phyloP scores from a whole-genome alignment of 2,113 vertebrate genomes.

The Manacus vitellinus region DNA sequence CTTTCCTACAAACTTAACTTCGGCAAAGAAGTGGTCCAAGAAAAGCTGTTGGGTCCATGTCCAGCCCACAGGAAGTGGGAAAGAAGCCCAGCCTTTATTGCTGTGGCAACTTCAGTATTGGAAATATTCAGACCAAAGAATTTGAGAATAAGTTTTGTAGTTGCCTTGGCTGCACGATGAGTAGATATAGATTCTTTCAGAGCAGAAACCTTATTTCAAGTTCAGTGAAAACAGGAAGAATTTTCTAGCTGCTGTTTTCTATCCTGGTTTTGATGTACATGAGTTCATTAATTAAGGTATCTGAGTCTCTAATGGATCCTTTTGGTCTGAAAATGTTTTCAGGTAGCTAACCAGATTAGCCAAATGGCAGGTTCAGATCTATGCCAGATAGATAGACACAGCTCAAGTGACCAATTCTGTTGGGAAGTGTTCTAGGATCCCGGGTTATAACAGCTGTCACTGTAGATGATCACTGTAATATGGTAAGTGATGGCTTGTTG shows the following conservation, averaged over 20 bases:
- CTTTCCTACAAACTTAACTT: not conserved
- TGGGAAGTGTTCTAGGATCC: not conserved
- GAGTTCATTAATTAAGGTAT: not conserved
- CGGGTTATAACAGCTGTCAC: not conserved
- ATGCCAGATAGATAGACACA: not conserved
- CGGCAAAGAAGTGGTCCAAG: conserved; percentile 8
- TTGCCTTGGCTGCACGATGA: not conserved
- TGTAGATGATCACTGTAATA: not conserved
- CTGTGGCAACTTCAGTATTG: not conserved
- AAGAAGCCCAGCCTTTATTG: not conserved
- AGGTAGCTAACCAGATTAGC: not conserved
- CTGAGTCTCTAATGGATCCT: not conserved
- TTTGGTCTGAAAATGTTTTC: not conserved
- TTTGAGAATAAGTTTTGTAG: not conserved
- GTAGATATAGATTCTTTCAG: not conserved
- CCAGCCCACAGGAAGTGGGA: conserved; percentile 17
- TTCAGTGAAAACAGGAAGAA: not conserved
- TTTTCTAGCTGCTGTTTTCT: conserved; percentile 25
- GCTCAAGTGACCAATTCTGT: not conserved
- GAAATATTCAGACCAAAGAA: conserved; percentile 44
- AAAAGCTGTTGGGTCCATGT: not conserved
- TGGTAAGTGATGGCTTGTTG: not conserved
- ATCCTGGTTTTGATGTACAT: not conserved
- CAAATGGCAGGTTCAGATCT: not conserved
- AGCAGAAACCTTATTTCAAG: not conserved